Base-by-base conservation (phyloP, 2,888 invertebrate genomes). In the Ochropleura leucogaster region DNA sequence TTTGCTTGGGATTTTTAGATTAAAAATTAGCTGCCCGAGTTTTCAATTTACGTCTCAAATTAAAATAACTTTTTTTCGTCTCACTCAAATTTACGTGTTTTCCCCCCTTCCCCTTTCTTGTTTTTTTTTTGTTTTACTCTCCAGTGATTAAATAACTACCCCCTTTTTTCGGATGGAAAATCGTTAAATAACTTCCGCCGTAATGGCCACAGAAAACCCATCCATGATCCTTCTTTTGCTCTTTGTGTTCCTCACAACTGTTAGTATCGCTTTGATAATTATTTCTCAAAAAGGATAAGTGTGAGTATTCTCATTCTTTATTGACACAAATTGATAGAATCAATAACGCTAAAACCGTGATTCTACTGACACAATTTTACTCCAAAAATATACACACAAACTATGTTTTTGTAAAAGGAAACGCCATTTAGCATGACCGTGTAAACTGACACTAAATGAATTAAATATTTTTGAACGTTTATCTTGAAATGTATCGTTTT, bases 321-420 rank as follows among this genome's bases (percentile, higher is more conserved):
- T 67, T 78, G 66, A 83, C 62, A 68, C 40, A 8, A 63, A 77
- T 74, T 20, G 0, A 46, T 49, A 47, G 20, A 42, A 30, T 51
- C 51, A 77, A 82, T 69, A 64, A 20, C 68, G 40, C 44, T 18
- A 55, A 79, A 76, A 59, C 30, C 64, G 63, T 67, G 30, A 59
- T 65, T 55, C 46, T 64, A 60, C 46, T 84, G 66, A 74, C 84
- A 80, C 68, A 80, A 30, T 80, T 80, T 53, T 18, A 62, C 46
- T 68, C 53, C 18, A 47, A 51, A 68, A 83, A 66, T 59, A 57
- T 44, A 68, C 6, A 40, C 0, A 53, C 0, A 30, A 42, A 49
- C 9, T 51, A 14, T 68, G 47, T 51, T 72, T 47, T 57, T 47
- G 72, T 64, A 53, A 40, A 44, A 51, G 30, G 42, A 47, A 69